Conservation (phyloP, 2,888 invertebrate genomes). For the Phalera bucephala region DNA sequence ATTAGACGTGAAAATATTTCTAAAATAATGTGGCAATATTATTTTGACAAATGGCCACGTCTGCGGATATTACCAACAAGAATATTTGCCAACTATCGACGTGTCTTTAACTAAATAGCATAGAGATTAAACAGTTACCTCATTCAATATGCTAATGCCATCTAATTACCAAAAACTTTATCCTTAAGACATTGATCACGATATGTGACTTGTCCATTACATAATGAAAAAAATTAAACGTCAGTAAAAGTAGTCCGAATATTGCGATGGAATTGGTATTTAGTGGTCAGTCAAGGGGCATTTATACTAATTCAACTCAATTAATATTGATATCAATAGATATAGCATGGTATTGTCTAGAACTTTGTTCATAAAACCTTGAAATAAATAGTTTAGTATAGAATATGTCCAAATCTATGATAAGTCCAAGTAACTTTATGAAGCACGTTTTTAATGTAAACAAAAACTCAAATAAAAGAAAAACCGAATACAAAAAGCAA, state of each 20-base stretch:
- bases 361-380: no score
- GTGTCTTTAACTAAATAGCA: constrained; percentile 20
- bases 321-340: no score
- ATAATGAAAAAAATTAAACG: constrained; percentile 50
- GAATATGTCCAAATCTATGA: no score
- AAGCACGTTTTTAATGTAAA: no score
- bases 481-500: no score
- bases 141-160: constrained; percentile 69
- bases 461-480: no score
- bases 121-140: constrained; percentile 35
- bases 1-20: constrained; percentile 11
- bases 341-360: no score
- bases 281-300: constrained; percentile 14
- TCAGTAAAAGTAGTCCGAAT: constrained; percentile 54
- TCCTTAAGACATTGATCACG: constrained; percentile 74
- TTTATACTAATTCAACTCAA: no score
- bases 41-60: constrained; percentile 24
- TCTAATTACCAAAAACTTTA: constrained; percentile 71
- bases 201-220: constrained; percentile 60
- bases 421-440: no score
- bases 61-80: constrained; percentile 19
- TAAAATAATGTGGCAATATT: constrained; percentile 18
- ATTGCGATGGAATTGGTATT: constrained; percentile 44
- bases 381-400: no score
- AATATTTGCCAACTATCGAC: constrained; percentile 24